Percentiles rank a stretch among this genome's conserved stretches.
Evolutionary conservation across 2,888 invertebrate genomes (phyloP).

Genomic region (Chymomyza procnemis): DNA sequence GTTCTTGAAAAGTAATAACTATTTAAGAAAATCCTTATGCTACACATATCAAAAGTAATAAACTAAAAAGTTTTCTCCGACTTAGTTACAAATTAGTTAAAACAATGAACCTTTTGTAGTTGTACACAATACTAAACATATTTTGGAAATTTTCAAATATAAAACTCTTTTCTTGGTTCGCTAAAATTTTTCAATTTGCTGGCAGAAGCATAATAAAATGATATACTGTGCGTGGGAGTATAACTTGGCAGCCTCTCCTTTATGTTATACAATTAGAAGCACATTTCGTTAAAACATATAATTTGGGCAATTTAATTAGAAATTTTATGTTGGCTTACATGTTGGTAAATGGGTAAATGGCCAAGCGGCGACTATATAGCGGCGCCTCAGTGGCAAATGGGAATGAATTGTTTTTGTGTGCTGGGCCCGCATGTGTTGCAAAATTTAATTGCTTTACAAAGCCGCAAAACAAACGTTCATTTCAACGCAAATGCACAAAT

Average conservation of each 20-base stretch:
- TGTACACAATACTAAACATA: background rate
- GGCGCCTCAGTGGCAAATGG: constrained; percentile 2
- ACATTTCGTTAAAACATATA: constrained; percentile 14
- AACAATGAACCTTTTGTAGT: background rate
- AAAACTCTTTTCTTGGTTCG: background rate
- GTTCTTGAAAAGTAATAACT: no score
- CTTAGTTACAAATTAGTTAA: background rate
- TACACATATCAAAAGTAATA: no score
- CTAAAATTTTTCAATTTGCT: background rate
- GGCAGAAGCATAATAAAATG: background rate
- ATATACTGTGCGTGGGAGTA: background rate
- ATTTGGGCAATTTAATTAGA: constrained; percentile 56
- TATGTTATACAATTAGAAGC: background rate
- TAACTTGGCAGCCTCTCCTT: background rate
- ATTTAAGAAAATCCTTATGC: no score
- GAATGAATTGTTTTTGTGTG: constrained; percentile 29
- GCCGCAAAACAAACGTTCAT: constrained; percentile 60
- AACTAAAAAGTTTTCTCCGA: no score
- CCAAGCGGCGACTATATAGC: constrained; percentile 5
- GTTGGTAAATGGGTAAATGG: background rate
- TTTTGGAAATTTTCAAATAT: background rate
- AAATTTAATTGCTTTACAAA: constrained; percentile 72
- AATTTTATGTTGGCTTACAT: constrained; percentile 19
- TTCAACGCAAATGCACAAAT: constrained; percentile 19
- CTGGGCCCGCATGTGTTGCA: constrained; percentile 65